Evolutionary conservation across 1,140 invertebrate species (phyloP).

Genomic region (Drosophila sulfurigaster): DNA sequence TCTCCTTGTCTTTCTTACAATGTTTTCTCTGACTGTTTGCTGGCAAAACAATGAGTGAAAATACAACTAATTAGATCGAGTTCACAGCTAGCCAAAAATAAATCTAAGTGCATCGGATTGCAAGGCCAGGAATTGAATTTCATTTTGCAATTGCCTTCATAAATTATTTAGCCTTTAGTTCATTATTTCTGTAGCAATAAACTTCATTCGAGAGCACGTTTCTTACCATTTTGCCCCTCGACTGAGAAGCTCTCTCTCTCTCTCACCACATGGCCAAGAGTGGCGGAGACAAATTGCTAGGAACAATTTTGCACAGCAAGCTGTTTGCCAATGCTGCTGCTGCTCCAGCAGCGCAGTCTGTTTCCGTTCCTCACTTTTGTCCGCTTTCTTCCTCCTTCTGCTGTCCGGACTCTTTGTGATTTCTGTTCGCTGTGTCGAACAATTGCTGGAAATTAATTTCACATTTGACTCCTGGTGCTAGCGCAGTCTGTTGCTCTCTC

Average conservation of each 20-base stretch:
- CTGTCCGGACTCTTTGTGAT: constrained; percentile 43
- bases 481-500: constrained; percentile 14
- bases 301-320: constrained; percentile 56
- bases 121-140: constrained; percentile 40
- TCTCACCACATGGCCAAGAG: constrained; percentile 11
- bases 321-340: constrained; percentile 42
- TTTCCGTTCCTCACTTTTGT: neutral
- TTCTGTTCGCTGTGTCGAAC: constrained; percentile 60
- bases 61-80: constrained; percentile 11
- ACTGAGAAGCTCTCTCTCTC: neutral
- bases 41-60: constrained; percentile 3
- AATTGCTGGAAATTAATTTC: constrained; percentile 68
- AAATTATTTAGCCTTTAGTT: constrained; percentile 61
- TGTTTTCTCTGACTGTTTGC: too few species aligned
- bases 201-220: constrained; percentile 39
- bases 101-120: constrained; percentile 13
- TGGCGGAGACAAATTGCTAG: constrained; percentile 59
- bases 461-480: constrained; percentile 64
- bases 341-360: constrained; percentile 7
- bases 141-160: constrained; percentile 64
- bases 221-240: neutral
- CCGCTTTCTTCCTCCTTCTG: neutral
- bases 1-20: neutral
- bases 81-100: constrained; percentile 12
- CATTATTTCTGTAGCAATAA: constrained; percentile 67